Percentiles rank a stretch among this genome's conserved stretches.
Evolutionary conservation across 2,113 vertebrate genomes (phyloP).

Genomic region (Glaucidium brasilianum): DNA sequence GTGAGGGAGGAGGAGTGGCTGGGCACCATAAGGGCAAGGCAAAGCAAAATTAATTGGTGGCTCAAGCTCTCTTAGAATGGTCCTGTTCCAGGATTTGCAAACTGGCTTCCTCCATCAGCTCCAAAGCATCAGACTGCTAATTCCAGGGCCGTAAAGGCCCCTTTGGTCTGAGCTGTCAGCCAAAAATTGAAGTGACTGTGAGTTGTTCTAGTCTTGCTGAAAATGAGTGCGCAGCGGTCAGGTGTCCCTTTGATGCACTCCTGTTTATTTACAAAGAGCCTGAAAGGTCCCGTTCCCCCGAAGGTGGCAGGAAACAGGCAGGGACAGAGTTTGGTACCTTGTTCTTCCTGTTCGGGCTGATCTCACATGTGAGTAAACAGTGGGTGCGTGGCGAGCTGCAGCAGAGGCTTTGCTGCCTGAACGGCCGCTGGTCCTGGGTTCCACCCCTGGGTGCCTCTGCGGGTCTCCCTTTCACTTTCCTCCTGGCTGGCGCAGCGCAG

Average conservation of each 20-base stretch:
- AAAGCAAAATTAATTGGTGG: neutral
- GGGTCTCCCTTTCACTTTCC: conserved; percentile 9
- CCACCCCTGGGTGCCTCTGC: neutral
- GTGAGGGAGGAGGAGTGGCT: neutral
- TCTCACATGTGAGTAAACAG: conserved; percentile 14
- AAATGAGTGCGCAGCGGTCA: neutral
- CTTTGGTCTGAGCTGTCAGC: conserved; percentile 33
- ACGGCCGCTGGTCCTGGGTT: neutral
- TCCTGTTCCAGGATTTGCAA: conserved; percentile 1
- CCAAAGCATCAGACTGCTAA: neutral
- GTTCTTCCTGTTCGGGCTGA: conserved; percentile 31
- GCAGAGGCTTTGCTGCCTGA: neutral
- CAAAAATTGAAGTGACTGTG: conserved; percentile 14
- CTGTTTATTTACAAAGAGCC: conserved; percentile 58
- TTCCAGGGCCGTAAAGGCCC: neutral
- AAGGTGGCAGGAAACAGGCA: conserved; percentile 56
- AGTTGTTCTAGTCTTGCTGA: neutral
- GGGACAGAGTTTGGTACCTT: conserved; percentile 31
- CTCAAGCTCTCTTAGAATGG: neutral
- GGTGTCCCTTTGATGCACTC: conserved; percentile 49
- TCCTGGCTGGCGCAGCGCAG: neutral
- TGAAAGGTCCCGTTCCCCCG: conserved; percentile 6
- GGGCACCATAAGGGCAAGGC: neutral
- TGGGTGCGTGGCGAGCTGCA: neutral
- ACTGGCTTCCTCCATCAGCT: neutral